Evolutionary conservation across 1,140 invertebrate species (phyloP).

Genomic region (Tetramorium parvispinum): DNA sequence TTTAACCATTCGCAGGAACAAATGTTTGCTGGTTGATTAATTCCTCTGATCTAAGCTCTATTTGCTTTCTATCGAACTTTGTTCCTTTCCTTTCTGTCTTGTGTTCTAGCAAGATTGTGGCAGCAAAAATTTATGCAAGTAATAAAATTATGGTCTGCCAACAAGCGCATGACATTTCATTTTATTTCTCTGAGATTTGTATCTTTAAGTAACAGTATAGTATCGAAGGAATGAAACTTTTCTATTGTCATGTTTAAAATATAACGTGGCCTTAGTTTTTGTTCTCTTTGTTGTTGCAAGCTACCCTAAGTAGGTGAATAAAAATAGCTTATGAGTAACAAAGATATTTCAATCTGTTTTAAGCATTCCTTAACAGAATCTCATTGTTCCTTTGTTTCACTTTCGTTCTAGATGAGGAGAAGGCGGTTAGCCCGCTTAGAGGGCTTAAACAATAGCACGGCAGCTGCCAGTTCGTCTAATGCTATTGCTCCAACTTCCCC

Average conservation of each 20-base stretch:
- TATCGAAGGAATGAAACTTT: neutral
- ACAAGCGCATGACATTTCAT: neutral
- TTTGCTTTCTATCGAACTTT: too few relatives aligned
- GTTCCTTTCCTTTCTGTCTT: neutral
- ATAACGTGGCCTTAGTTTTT: neutral
- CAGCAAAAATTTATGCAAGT: neutral
- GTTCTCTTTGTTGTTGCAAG: neutral
- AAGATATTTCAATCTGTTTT: constrained; percentile 3
- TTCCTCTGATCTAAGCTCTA: neutral
- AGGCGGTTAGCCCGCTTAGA: constrained; percentile 89
- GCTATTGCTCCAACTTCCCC: constrained; percentile 70
- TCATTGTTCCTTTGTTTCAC: constrained; percentile 17
- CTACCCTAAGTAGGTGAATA: neutral
- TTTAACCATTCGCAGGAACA: neutral
- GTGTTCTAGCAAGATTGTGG: neutral
- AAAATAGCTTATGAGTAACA: constrained; percentile 46
- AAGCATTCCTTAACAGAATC: neutral
- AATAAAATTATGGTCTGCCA: neutral
- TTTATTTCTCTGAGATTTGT: constrained; percentile 2
- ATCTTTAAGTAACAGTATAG: neutral
- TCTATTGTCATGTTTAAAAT: neutral
- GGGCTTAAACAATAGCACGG: constrained; percentile 81
- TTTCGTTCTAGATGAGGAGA: constrained; percentile 88
- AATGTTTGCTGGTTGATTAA: neutral
- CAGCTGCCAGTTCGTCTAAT: constrained; percentile 55